Evolutionary conservation across 2,113 vertebrate species (phyloP).

Genomic region (Embiotoca jacksoni): DNA sequence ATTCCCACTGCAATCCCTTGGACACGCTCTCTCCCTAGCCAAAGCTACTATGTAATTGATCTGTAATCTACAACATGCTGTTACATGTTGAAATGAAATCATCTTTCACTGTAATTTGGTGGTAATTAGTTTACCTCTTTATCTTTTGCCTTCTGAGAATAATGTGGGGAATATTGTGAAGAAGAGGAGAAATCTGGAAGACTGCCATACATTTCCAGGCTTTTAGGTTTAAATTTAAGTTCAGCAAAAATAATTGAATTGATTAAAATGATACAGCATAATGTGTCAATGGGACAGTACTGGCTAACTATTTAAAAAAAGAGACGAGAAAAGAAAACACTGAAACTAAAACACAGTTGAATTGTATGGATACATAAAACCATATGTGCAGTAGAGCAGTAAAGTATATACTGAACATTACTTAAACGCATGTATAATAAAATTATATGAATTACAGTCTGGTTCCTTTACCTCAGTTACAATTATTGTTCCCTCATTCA

Average conservation of each 20-base stretch:
- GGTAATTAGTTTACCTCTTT: background rate
- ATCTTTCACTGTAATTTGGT: background rate
- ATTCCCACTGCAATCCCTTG: background rate
- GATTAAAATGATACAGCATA: background rate
- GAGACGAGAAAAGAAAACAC: too few species aligned
- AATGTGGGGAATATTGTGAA: conserved; percentile 3
- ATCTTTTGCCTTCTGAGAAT: background rate
- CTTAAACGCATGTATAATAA: background rate
- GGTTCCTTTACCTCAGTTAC: background rate
- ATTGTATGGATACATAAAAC: background rate
- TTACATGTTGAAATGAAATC: background rate
- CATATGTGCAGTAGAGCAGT: too few species aligned
- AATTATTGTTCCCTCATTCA: background rate
- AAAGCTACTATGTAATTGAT: background rate
- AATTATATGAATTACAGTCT: background rate
- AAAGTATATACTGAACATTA: background rate
- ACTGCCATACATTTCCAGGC: too few species aligned
- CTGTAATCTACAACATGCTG: background rate
- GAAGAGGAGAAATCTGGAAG: background rate
- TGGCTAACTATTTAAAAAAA: background rate
- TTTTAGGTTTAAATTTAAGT: background rate
- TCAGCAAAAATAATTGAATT: background rate
- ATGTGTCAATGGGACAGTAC: background rate
- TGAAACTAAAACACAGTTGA: too few species aligned
- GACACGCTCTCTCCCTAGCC: background rate